Evolutionary conservation across 92 coral and sea anemone genomes (phyloP).

Genomic region (Porites divaricata): DNA sequence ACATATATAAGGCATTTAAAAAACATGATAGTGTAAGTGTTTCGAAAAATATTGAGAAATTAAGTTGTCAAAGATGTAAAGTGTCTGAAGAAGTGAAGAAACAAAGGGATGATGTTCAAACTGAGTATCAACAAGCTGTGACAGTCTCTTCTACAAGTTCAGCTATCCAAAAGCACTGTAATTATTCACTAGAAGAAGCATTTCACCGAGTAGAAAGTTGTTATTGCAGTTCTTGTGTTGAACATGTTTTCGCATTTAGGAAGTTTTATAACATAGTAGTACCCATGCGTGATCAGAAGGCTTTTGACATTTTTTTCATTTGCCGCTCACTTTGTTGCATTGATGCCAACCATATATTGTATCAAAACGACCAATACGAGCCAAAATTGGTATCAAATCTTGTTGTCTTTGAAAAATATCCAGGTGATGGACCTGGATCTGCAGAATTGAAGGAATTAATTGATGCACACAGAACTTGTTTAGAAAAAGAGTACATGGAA

Average conservation of each 20-base stretch:
- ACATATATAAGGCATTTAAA: background rate
- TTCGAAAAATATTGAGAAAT: background rate
- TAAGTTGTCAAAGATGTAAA: background rate
- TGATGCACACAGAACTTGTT: background rate
- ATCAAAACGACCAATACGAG: no score
- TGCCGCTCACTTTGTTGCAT: background rate
- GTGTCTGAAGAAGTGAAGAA: background rate
- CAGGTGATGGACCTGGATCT: background rate
- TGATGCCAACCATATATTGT: background rate
- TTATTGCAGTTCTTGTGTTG: background rate
- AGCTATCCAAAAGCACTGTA: background rate
- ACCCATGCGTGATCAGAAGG: no score
- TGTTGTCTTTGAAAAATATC: background rate
- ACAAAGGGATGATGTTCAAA: background rate
- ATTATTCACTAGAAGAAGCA: background rate
- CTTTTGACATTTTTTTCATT: background rate
- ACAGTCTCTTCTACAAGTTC: background rate
- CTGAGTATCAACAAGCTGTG: background rate
- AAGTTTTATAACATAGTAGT: no score
- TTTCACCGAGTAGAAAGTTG: background rate
- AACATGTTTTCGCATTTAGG: no score
- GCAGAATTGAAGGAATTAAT: background rate
- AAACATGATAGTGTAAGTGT: background rate
- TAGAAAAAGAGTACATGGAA: background rate
- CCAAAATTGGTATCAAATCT: no score